A percentile compares a stretch with the other conserved stretches of the same genome.
phyloP scores from a whole-genome alignment of 1,140 invertebrate species.

The Drosophila suzukii region DNA sequence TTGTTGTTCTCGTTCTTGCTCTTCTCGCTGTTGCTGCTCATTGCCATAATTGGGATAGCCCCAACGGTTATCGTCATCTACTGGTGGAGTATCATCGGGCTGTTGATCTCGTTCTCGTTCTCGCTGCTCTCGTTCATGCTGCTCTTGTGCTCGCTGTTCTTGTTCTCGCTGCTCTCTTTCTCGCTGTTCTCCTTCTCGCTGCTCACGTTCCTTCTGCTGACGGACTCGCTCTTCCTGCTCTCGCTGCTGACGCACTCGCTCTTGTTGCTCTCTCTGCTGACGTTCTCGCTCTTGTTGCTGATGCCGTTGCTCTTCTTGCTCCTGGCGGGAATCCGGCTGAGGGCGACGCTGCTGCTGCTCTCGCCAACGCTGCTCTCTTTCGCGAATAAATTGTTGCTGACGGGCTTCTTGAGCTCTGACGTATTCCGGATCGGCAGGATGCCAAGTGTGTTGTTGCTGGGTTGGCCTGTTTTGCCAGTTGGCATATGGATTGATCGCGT shows the following conservation, averaged over 20 bases:
- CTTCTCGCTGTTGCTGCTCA: constrained; percentile 5
- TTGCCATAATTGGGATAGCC: neutral
- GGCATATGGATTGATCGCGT: constrained; percentile 37
- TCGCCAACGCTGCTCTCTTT: constrained; percentile 13
- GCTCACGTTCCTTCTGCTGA: constrained; percentile 18
- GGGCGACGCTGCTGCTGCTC: constrained; percentile 13
- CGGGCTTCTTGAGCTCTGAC: constrained; percentile 15
- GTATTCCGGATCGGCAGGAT: constrained; percentile 12
- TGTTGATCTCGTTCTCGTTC: constrained; percentile 23
- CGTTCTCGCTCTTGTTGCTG: constrained; percentile 1
- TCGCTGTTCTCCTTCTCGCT: neutral
- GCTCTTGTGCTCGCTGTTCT: constrained; percentile 15
- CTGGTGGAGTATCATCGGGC: neutral
- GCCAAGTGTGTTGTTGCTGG: constrained; percentile 1
- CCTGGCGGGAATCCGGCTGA: neutral
- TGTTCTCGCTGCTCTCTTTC: constrained; percentile 4
- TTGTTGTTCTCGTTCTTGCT: constrained; percentile 1
- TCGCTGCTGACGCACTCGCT: neutral
- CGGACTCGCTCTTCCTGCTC: neutral
- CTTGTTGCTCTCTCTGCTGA: constrained; percentile 1
- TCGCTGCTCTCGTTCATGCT: neutral
- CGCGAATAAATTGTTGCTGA: constrained; percentile 17
- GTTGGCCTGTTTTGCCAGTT: constrained; percentile 13
- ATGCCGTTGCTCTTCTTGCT: neutral
- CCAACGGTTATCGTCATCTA: neutral